Percentiles rank a stretch among this genome's conserved stretches.
Evolutionary conservation across 1,140 invertebrate species (phyloP).

Genomic region (Pogonomyrmex barbatus): DNA sequence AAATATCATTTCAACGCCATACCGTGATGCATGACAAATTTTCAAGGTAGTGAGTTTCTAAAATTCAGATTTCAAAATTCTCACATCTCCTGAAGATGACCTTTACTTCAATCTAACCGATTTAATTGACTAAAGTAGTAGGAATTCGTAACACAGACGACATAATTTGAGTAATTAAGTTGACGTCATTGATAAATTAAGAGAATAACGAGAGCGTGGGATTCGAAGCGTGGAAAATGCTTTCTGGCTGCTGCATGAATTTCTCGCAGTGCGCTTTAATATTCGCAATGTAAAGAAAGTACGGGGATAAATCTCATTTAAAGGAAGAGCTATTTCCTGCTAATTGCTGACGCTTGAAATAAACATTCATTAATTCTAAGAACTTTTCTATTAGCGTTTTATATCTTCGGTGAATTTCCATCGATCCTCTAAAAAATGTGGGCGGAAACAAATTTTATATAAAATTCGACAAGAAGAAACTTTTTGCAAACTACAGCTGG

Average conservation of each 20-base stretch:
- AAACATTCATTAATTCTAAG: neutral
- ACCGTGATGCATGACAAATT: neutral
- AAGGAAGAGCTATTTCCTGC: neutral
- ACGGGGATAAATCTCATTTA: neutral
- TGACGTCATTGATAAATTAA: conserved; percentile 64
- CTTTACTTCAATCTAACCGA: neutral
- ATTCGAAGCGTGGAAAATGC: conserved; percentile 39
- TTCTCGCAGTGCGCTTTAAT: conserved; percentile 10
- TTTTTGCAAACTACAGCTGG: neutral
- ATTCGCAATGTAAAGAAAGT: neutral
- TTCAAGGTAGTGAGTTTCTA: neutral
- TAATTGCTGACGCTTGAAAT: neutral
- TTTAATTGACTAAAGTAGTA: conserved; percentile 35
- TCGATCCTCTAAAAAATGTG: neutral
- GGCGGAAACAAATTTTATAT: neutral
- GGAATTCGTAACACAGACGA: conserved; percentile 37
- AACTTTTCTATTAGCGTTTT: neutral
- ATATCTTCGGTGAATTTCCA: neutral
- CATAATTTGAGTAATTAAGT: conserved; percentile 70
- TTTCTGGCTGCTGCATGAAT: conserved; percentile 2
- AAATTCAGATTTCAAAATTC: conserved; percentile 20
- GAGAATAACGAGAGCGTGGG: conserved; percentile 46
- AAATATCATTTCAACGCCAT: neutral
- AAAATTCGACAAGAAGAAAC: neutral
- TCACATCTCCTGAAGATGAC: neutral